Evolutionary conservation across 2,113 vertebrate species (phyloP).

Genomic region (Coryphaenoides rupestris): DNA sequence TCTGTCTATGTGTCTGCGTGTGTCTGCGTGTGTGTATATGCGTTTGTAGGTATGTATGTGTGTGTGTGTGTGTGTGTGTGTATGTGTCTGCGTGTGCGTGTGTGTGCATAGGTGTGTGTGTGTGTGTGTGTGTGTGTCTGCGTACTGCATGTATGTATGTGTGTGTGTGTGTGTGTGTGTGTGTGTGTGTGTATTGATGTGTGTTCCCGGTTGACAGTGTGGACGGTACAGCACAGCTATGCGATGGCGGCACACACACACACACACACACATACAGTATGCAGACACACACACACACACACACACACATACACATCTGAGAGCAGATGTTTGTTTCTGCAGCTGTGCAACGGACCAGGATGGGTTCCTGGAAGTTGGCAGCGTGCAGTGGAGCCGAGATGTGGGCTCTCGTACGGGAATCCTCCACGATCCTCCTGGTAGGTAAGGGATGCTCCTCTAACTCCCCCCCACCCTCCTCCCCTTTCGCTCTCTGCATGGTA

Average conservation of each 20-base stretch:
- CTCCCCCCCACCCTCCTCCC: no score
- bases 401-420: no score
- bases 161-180: slow-evolving; percentile 1
- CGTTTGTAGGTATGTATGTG: no score
- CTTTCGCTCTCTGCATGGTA: no score
- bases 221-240: slow-evolving; percentile 39
- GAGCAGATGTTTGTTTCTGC: slow-evolving; percentile 22
- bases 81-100: slow-evolving; percentile 27
- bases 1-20: neutral
- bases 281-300: no score
- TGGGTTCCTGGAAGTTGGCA: neutral
- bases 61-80: neutral
- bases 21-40: neutral
- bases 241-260: slow-evolving; percentile 58
- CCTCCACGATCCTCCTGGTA: no score
- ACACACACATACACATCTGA: no score
- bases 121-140: slow-evolving; percentile 6
- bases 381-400: no score
- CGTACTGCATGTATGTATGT: neutral
- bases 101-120: neutral
- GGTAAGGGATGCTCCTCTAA: no score
- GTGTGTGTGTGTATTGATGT: slow-evolving; percentile 17
- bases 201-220: slow-evolving; percentile 30
- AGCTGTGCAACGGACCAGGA: neutral
- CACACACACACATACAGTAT: no score